A percentile compares a stretch with the other conserved stretches of the same genome.
These are phyloP conservation scores for Microctenopoma stevenorrisi DNA, from an alignment of 2,797 vertebrate genomes.

Conservation along the genomic window DNA sequence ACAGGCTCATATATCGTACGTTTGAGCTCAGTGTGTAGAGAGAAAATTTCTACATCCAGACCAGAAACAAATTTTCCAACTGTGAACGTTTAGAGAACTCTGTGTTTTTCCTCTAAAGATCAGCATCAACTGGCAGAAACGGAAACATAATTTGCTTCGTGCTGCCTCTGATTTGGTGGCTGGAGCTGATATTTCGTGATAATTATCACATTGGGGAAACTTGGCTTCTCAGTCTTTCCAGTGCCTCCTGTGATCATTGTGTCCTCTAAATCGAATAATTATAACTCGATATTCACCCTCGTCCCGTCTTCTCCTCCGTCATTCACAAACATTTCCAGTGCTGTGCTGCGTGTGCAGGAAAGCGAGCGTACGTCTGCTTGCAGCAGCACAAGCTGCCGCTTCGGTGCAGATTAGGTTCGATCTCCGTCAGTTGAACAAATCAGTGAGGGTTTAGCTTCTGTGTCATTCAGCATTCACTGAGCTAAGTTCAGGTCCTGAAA, in stretches of 20 bases:
- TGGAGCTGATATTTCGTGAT: slow-evolving; percentile 26
- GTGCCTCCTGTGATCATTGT: not conserved
- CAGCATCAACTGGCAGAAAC: slow-evolving; percentile 9
- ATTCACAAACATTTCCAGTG: slow-evolving; percentile 17
- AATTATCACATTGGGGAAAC: slow-evolving; percentile 43
- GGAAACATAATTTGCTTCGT: slow-evolving; percentile 20
- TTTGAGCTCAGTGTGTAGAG: not conserved
- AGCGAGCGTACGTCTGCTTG: slow-evolving; percentile 1
- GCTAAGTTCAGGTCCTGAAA: slow-evolving; percentile 21
- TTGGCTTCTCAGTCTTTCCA: slow-evolving; percentile 23
- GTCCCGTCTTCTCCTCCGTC: slow-evolving; percentile 1
- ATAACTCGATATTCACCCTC: slow-evolving; percentile 1
- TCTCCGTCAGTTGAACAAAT: slow-evolving; percentile 18
- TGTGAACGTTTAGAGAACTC: not conserved
- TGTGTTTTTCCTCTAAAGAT: slow-evolving; percentile 1
- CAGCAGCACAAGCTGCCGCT: not conserved
- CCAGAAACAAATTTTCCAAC: slow-evolving; percentile 12
- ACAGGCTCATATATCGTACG: not conserved
- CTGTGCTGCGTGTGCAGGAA: slow-evolving; percentile 1
- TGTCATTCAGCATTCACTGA: not conserved
- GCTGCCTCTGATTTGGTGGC: slow-evolving; percentile 26
- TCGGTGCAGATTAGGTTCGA: slow-evolving; percentile 7
- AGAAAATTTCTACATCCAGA: not conserved
- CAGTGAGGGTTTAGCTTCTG: slow-evolving; percentile 8
- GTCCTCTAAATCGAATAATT: slow-evolving; percentile 7